Base-by-base conservation (phyloP, 2,797 vertebrate species). In the Rhincodon typus region DNA sequence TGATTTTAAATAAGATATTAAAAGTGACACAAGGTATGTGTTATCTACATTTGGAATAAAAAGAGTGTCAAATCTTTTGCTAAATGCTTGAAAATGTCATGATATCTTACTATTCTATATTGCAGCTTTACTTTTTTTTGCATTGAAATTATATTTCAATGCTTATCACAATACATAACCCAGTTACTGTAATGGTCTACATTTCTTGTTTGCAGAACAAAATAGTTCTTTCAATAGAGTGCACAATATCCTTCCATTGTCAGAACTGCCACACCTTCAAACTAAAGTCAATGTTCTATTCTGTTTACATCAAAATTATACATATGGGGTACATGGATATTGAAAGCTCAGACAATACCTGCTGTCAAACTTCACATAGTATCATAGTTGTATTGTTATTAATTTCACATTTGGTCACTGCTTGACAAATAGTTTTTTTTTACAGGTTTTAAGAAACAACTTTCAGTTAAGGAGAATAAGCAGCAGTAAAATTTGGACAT, bases 361-460 rank as follows among this genome's bases (percentile, higher is more conserved):
- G 69, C 74, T 34, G 27, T 74, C 70, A 34, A 94, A 94, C 42
- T 8, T 72, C 70, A n/a, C 46, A 94, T 46, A 72, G 72, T 53
- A 74, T 94, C 93, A 72, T 30, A 70, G 53, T 23, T 7, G 6
- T 72, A 70, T 21, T 50, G 25, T 72, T 50, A 70, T 46, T 72
- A 94, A 25, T 95, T 46, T 72, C 6, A 72, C 69, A 53, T 95
- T 95, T 95, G 70, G 30, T 95, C 94, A 95, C 67, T 95, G 50
- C 74, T 95, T 95, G 94, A 70, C 94, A 95, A 95, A 95, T 95
- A 77, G 70, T 74, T 95, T 74, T 50, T 46, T 50, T 46, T 72
- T 70, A 72, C 12, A 34, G 50, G 72, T 94, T 74, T 50, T 46
- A 94, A 34, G 25, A 53, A 72, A 62, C 8, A 10, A 72, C 4